Percentiles rank a stretch among this genome's conserved stretches.
phyloP scores from a whole-genome alignment of 2,113 vertebrate species.

The Campylomormyrus tamandua region DNA sequence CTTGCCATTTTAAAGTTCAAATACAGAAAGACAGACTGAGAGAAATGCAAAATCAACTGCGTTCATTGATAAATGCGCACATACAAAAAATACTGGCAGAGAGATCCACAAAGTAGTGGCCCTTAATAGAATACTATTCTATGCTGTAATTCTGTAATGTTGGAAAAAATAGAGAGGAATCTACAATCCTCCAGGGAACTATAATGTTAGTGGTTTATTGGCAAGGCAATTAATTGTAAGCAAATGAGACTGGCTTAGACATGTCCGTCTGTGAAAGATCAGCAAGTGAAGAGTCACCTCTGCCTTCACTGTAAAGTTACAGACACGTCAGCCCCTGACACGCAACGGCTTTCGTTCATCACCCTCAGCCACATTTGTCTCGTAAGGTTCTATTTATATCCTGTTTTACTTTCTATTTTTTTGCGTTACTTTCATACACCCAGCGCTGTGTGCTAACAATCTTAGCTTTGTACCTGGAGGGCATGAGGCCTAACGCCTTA shows the following conservation, averaged over 20 bases:
- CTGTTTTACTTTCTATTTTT: background rate
- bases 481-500: slow-evolving; percentile 36
- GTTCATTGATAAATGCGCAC: background rate
- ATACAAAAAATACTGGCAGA: background rate
- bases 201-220: background rate
- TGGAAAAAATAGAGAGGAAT: background rate
- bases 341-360: background rate
- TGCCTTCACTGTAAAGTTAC: background rate
- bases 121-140: background rate
- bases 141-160: background rate
- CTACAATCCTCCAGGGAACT: background rate
- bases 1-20: background rate
- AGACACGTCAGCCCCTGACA: background rate
- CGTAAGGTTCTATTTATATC: slow-evolving; percentile 12
- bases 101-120: background rate
- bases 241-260: background rate
- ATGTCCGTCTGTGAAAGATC: background rate
- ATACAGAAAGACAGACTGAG: background rate
- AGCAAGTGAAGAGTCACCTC: background rate
- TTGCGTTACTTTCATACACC: background rate
- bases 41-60: background rate
- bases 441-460: slow-evolving; percentile 21
- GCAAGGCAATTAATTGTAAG: slow-evolving; percentile 14
- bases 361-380: slow-evolving; percentile 20
- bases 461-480: slow-evolving; percentile 32